Percentiles rank a stretch among this genome's conserved stretches.
Evolutionary conservation across 2,797 vertebrate genomes (phyloP).

Genomic region (Artibeus lituratus): DNA sequence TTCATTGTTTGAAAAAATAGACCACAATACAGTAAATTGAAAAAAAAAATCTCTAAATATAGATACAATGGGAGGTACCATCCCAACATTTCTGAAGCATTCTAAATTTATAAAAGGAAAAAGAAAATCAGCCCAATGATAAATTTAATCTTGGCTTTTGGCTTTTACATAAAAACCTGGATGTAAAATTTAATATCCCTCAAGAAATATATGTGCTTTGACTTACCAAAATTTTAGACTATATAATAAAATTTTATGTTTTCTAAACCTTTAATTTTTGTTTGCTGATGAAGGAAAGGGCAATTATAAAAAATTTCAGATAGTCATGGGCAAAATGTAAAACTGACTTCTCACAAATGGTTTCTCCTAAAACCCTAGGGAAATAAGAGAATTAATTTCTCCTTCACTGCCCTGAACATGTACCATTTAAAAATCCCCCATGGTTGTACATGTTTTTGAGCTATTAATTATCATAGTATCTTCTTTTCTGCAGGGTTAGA

Average conservation of each 20-base stretch:
- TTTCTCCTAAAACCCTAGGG: conserved; percentile 59
- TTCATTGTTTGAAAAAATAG: conserved; percentile 26
- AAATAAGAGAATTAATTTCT: conserved; percentile 35
- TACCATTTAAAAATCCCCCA: conserved; percentile 59
- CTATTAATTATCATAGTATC: conserved; percentile 18
- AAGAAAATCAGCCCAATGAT: neutral
- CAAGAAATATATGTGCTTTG: conserved; percentile 23
- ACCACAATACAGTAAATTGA: conserved; percentile 1
- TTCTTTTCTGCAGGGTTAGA: conserved; percentile 21
- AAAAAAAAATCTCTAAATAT: neutral
- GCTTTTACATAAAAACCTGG: conserved; percentile 44
- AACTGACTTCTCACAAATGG: conserved; percentile 55
- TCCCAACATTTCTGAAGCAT: conserved; percentile 4
- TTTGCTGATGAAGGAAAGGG: conserved; percentile 13
- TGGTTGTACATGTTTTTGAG: conserved; percentile 54
- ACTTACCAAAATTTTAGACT: conserved; percentile 28
- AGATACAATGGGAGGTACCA: neutral
- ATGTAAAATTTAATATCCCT: conserved; percentile 53
- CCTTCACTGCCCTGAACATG: conserved; percentile 40
- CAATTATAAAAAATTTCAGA: conserved; percentile 39
- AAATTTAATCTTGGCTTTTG: conserved; percentile 42
- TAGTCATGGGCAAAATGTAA: conserved; percentile 49
- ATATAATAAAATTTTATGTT: conserved; percentile 36
- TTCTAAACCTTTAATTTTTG: conserved; percentile 46
- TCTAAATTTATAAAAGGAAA: neutral